Percentiles rank a stretch among this genome's conserved stretches.
These are phyloP conservation scores for Proisotoma minuta DNA, from an alignment of 2,888 invertebrate species.

Conservation along the genomic window DNA sequence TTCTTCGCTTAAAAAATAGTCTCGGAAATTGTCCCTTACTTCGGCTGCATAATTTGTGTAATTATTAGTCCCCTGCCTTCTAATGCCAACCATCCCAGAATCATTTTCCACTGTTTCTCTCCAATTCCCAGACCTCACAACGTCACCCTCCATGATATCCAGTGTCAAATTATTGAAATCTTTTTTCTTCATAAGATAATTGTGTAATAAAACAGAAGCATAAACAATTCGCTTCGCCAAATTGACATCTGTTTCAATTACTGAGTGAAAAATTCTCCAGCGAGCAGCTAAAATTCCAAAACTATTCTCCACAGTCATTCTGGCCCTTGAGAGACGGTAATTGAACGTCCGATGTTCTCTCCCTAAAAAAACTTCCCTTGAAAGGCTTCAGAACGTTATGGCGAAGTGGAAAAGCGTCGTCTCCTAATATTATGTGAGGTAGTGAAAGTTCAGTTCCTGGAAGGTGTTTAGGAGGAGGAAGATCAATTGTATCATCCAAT, in stretches of 20 bases:
- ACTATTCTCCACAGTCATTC: conserved; percentile 24
- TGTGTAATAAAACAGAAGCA: conserved; percentile 17
- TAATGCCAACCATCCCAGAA: background rate
- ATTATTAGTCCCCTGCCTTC: background rate
- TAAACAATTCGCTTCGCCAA: conserved; percentile 7
- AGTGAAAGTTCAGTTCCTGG: background rate
- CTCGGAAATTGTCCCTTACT: background rate
- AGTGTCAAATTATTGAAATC: background rate
- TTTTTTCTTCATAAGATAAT: conserved; percentile 8
- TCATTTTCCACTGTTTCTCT: background rate
- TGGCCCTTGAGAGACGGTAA: conserved; percentile 26
- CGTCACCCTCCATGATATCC: background rate
- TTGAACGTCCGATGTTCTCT: conserved; percentile 18
- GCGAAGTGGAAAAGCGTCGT: background rate
- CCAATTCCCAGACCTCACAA: background rate
- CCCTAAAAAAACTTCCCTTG: background rate
- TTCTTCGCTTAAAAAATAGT: conserved; percentile 2
- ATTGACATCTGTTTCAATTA: conserved; percentile 1
- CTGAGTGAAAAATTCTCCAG: conserved; percentile 13
- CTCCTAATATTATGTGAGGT: background rate
- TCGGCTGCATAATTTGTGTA: background rate
- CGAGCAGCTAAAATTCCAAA: conserved; percentile 15
- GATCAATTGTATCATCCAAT: too few relatives aligned
- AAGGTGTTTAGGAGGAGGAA: background rate
- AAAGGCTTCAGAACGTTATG: background rate